Percentiles rank a stretch among this genome's conserved stretches.
phyloP scores from a whole-genome alignment of 2,888 invertebrate genomes.

The Amaurobius ferox region DNA sequence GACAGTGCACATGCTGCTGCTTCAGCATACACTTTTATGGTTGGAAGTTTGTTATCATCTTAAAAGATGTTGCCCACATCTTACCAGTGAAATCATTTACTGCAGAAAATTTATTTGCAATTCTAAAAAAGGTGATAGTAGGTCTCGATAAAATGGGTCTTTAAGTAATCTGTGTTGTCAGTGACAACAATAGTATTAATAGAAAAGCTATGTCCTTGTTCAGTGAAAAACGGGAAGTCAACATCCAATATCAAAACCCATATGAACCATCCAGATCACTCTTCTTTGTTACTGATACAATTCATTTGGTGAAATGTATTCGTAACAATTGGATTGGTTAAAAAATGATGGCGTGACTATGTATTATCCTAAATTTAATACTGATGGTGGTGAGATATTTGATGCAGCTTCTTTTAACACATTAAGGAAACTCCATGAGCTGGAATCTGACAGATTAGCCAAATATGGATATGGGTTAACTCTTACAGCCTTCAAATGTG shows the following conservation, averaged over 20 bases:
- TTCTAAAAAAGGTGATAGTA: conserved; percentile 23
- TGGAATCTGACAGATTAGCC: not conserved
- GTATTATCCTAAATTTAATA: not conserved
- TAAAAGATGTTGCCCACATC: too few relatives aligned
- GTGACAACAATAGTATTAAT: conserved; percentile 35
- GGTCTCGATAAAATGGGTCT: conserved; percentile 21
- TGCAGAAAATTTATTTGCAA: not conserved
- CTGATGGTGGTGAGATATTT: not conserved
- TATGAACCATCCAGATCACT: not conserved
- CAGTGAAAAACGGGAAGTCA: not conserved
- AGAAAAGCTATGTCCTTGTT: conserved; percentile 25
- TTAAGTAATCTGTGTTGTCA: conserved; percentile 6
- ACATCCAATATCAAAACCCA: not conserved
- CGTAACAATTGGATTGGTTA: not conserved
- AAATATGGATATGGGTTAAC: not conserved
- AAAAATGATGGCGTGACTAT: not conserved
- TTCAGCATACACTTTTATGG: too few relatives aligned
- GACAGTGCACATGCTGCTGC: too few relatives aligned
- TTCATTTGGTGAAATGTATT: not conserved
- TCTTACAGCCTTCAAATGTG: not conserved
- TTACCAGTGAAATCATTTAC: not conserved
- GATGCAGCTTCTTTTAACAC: not conserved
- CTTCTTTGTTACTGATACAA: not conserved
- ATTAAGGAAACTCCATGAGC: not conserved
- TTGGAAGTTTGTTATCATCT: too few relatives aligned